Evolutionary conservation across 2,113 vertebrate genomes (phyloP), one percentile per base, ranked within the genome.

Genomic region (Peromyscus maniculatus): DNA sequence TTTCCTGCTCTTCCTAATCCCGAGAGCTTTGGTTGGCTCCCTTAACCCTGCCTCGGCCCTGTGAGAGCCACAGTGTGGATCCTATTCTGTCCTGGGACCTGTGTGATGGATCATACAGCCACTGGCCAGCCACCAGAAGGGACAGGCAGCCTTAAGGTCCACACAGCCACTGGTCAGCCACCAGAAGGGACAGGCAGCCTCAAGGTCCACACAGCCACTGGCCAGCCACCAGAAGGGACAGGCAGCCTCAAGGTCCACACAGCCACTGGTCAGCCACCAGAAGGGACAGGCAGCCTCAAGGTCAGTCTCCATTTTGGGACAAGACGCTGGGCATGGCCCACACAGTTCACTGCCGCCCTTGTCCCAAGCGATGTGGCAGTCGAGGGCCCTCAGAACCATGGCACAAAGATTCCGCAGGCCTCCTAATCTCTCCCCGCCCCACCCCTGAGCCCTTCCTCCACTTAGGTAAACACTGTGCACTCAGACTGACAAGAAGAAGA

Each of bases 401-500:
- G 74, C 33, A 19, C 3, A 0, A 19, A 19, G 67, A 31, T 66
- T 82, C 33, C 74, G 7, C 16, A 28, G 26, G 19, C 66, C 39
- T 86, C 74, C 64, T 31, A 17, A 66, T 46, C 66, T 77, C 84
- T 80, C 71, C 52, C 33, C 39, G 31, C 2, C 11, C 16, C 17
- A 26, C 36, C 19, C 57, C 21, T 46, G 39, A 62, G 17, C 13
- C 59, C 83, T 43, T 91, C 46, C 89, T 69, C 43, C 72, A 72
- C 77, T 90, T 55, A 75, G 89, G 72, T 80, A 92, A 95, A 87
- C 87, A 59, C 67, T 89, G 92, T 24, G 52, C 31, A 8, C 46
- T 67, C 43, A 82, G 75, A 67, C 24, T 24, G 55, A 90, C 80
- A n/a, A 77, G 5, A 24, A 92, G 8, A 55, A 55, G 55, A 80